Evolutionary conservation across 1,140 invertebrate species (phyloP), one percentile per base, ranked within the genome.

Genomic region (Goniozus legneri): DNA sequence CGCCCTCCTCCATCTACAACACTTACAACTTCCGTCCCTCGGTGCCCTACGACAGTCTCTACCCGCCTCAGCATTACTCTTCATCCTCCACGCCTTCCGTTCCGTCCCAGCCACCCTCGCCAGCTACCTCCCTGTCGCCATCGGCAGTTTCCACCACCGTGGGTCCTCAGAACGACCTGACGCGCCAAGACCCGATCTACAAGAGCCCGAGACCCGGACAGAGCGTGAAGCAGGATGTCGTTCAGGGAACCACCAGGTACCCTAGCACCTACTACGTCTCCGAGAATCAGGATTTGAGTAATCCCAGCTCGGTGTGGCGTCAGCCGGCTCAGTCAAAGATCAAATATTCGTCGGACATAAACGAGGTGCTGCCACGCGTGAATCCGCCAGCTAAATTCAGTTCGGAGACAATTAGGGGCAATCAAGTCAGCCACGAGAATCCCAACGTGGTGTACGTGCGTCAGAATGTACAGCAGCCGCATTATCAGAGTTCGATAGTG

Each of bases 301-400:
- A 60, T 0, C 56, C 67, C 0, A 46, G 58, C 0, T 15, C 45
- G 6, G 27, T 54, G 0, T 71, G 68, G 65, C 33, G 14, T 8
- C 8, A 18, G 6, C 56, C 60, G 3, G 39, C 58, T 27, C 50
- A 62, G 0, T 60, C 58, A 19, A 52, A 57, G 16, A 64, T 18
- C 19, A 71, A 70, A 42, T 58, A 62, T 7, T 39, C 56, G 0
- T 54, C 66, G 3, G 70, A 73, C n/a, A 72, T 73, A 3, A 73
- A 75, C 47, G 68, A 75, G 37, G 71, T 74, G 0, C 47, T 72
- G 8, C 71, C 72, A 0, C 59, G 67, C 8, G 44, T 58, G 2
- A 67, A 65, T 43, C 61, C 51, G 2, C 71, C 68, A 10, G 21
- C 45, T 1, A 72, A 73, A 19, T 73, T 73, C 44, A 64, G 51